Base-by-base conservation (phyloP, 1,140 invertebrate species). In the Caerostris darwini region DNA sequence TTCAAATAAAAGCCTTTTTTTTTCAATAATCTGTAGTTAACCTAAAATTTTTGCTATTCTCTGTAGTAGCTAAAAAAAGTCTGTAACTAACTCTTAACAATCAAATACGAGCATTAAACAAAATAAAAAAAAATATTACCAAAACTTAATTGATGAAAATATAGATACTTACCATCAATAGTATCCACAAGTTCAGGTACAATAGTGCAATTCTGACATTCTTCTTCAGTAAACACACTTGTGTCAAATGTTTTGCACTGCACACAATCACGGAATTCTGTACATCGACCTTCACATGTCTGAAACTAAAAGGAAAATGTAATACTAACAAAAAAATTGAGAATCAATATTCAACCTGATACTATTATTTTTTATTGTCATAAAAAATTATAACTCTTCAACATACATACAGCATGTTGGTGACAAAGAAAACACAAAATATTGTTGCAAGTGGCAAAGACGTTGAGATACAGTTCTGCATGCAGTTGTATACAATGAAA, bases 241-340 rank as follows among this genome's bases (percentile, higher is more conserved):
- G 87, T n/a, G 57, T 92, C 69, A 94, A 95, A 95, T 3, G 83
- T 64, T 82, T 90, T 58, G 54, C 94, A 94, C 53, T 95, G 90
- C 12, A 95, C 94, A 92, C 94, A 95, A n/a, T 91, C 89, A 6
- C 92, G 50, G 54, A 95, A 92, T 58, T 94, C 92, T 17, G 88
- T 88, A 82, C 95, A 95, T 7, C 92, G 56, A 17, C 94, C 95
- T 64, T 94, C 95, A 93, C 95, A 95, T 19, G 92, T 94, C 90
- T 95, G 92, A 61, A 90, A 95, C 77, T 59, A n/a, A 83, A 87
- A 61, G 5, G 64, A 5, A 81, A n/a, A 81, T 34, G 34, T 34
- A 34, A 34, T 2, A 34, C 34, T 34, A 34, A 34, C 34, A 34
- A 34, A 34, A 81, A 67, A 67, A n/a, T 67, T 67, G 12, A 6